phyloP scores from a whole-genome alignment of 2,113 vertebrate genomes.

The Pleuronectes platessa region DNA sequence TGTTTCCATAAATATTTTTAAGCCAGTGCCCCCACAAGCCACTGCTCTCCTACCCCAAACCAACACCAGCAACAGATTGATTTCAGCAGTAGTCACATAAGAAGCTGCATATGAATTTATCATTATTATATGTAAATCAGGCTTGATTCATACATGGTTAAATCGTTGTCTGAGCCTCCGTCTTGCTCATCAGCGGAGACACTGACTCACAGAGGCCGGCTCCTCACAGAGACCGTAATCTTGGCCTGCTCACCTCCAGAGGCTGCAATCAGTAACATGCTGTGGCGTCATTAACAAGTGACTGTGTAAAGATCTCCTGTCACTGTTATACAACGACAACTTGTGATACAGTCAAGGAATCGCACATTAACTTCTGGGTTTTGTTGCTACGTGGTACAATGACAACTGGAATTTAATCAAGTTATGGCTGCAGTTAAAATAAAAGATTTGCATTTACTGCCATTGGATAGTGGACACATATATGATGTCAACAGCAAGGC shows the following conservation, averaged over 20 bases:
- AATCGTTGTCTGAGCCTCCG: conserved; percentile 41
- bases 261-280: conserved; percentile 75
- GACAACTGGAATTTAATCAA: neutral
- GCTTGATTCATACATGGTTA: conserved; percentile 60
- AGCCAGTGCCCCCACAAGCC: too few relatives aligned
- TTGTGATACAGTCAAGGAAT: conserved; percentile 26
- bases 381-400: conserved; percentile 1
- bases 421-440: neutral
- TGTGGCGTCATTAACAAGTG: conserved; percentile 70
- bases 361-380: conserved; percentile 28
- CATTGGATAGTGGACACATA: neutral
- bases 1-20: too few relatives aligned
- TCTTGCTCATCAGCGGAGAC: conserved; percentile 64
- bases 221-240: conserved; percentile 72
- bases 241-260: conserved; percentile 63
- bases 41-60: neutral
- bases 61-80: conserved; percentile 25
- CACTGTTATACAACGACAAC: conserved; percentile 24
- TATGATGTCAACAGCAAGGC: neutral
- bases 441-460: neutral
- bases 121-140: conserved; percentile 70
- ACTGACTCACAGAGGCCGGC: conserved; percentile 33
- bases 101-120: conserved; percentile 42
- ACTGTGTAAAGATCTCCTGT: conserved; percentile 43
- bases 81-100: conserved; percentile 19